Conservation (phyloP, 2,113 vertebrate species). For the Apus apus region DNA sequence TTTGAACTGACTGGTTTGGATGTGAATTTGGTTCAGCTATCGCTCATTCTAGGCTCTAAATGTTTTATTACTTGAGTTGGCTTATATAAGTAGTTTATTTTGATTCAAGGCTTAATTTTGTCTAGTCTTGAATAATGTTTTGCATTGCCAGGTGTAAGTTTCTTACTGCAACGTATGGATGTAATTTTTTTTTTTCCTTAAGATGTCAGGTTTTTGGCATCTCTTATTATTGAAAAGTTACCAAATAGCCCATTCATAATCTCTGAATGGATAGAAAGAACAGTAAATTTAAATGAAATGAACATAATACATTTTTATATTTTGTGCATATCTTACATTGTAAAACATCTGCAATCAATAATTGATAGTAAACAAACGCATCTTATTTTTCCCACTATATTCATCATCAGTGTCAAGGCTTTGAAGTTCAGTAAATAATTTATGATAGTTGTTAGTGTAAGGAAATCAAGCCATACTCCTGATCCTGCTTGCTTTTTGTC, state of each 20-base stretch:
- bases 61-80: slow-evolving; percentile 30
- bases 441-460: slow-evolving; percentile 73
- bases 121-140: slow-evolving; percentile 16
- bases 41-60: slow-evolving; percentile 28
- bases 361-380: slow-evolving; percentile 79
- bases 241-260: slow-evolving; percentile 6
- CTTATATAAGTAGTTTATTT: slow-evolving; percentile 24
- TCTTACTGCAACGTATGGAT: background rate
- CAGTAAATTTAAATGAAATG: slow-evolving; percentile 46
- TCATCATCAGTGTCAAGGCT: slow-evolving; percentile 74
- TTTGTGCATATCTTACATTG: slow-evolving; percentile 66
- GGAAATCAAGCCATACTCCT: slow-evolving; percentile 71
- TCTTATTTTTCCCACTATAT: slow-evolving; percentile 67
- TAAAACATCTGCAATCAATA: slow-evolving; percentile 76
- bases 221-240: slow-evolving; percentile 41
- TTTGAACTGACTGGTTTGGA: slow-evolving; percentile 53
- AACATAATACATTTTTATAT: slow-evolving; percentile 66
- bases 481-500: slow-evolving; percentile 70
- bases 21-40: slow-evolving; percentile 41
- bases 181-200: background rate
- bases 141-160: background rate
- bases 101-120: slow-evolving; percentile 43
- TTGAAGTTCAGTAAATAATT: slow-evolving; percentile 81
- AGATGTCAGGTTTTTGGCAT: background rate
- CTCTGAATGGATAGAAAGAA: background rate